A percentile compares a stretch with the other conserved stretches of the same genome.
Conservation (phyloP, 2,113 vertebrate species). For the Pelodiscus sinensis region DNA sequence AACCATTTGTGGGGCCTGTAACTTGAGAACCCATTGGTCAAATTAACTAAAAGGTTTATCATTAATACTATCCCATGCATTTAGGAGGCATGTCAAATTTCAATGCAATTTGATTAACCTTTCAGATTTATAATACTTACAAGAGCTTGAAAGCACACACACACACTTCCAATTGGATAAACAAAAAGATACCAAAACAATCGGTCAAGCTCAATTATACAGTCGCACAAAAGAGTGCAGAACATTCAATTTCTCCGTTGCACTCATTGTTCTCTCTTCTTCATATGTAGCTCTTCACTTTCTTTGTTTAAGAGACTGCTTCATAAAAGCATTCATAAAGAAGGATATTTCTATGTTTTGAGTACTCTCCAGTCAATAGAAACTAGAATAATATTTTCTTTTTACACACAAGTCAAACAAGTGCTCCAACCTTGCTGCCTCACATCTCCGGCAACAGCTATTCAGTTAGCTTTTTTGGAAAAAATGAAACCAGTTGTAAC, state of each 20-base stretch:
- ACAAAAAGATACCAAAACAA: constrained; percentile 20
- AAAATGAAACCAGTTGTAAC: not conserved
- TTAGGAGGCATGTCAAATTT: not conserved
- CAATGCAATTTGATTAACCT: not conserved
- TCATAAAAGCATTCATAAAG: constrained; percentile 51
- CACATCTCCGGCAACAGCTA: constrained; percentile 35
- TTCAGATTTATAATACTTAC: not conserved
- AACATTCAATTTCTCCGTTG: not conserved
- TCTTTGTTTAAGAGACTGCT: constrained; percentile 34
- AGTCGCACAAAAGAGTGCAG: not conserved
- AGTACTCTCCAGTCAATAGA: constrained; percentile 35
- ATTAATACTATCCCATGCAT: not conserved
- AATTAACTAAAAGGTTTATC: not conserved
- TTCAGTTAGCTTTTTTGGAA: constrained; percentile 27
- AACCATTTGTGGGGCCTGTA: not conserved
- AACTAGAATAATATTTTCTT: constrained; percentile 45
- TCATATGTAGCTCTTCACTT: constrained; percentile 4
- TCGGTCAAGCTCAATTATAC: not conserved
- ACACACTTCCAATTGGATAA: constrained; percentile 5
- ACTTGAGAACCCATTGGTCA: not conserved
- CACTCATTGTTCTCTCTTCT: constrained; percentile 7
- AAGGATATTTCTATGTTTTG: not conserved
- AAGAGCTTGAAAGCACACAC: not conserved
- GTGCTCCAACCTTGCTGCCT: constrained; percentile 39
- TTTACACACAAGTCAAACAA: not conserved